Evolutionary conservation across 2,888 invertebrate species (phyloP), one percentile per base, ranked within the genome.

Genomic region (Germaria angustata): DNA sequence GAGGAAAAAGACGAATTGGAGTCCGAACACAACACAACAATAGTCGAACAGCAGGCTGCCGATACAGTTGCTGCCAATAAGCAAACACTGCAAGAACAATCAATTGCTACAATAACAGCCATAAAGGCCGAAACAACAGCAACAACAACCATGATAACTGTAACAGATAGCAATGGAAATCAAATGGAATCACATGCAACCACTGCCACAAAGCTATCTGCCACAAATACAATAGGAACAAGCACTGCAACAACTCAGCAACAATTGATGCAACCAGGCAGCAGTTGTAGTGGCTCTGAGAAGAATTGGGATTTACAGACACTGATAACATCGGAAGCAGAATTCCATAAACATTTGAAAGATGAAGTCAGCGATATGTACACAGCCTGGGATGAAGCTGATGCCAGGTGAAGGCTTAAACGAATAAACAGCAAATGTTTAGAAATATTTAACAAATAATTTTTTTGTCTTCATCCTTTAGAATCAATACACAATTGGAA

Each of bases 361-460:
- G 93, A 94, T 85, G 94, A 94, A 86, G 93, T 95, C 73, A 93
- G 94, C 84, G 95, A 95, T 86, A 92, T 95, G 87, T 95, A 95
- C 88, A 92, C 93, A 79, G 92, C 94, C 66, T 95, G 95, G 94
- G 94, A 95, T 86, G 94, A 94, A 85, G 93, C 93, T 15, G 93
- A 93, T 88, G 93, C 93, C 88, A 93, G 94, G 95, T 95, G 89
- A 92, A 92, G 20, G 59, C 55, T 68, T 41, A 32, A 53, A 77
- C 1, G 32, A 66, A 66, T 20, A 46, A 65, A 65, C n/a, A 51
- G 28, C 8, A 39, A 57, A 49, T 36, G 11, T 36, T 57, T 49
- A 9, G 6, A 9, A 39, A 41, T 61, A 49, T 28, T 65, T 46
- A 13, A 57, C 24, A 51, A 53, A 11, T 5, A 41, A 49, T 24